phyloP scores from a whole-genome alignment of 1,140 invertebrate genomes.

The Cyclargus thomasi region DNA sequence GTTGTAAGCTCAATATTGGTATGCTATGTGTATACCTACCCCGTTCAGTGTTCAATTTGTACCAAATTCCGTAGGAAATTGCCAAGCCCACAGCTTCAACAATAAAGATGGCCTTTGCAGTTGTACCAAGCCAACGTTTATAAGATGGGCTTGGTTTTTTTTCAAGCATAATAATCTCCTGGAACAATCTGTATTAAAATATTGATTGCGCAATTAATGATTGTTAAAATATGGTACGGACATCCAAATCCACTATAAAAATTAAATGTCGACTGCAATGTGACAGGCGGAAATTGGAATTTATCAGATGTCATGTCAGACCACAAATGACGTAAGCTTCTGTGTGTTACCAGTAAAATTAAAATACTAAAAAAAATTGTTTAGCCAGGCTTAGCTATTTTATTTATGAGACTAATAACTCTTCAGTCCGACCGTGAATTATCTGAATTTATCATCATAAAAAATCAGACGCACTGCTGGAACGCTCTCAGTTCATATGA shows the following conservation, averaged over 20 bases:
- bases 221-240: neutral
- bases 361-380: neutral
- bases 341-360: neutral
- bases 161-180: constrained; percentile 74
- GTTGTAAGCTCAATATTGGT: neutral
- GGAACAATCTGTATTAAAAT: constrained; percentile 12
- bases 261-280: constrained; percentile 8
- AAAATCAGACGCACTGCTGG: no score
- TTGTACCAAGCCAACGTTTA: constrained; percentile 70
- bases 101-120: constrained; percentile 72
- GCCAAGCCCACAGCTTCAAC: constrained; percentile 74
- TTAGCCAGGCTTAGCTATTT: no score
- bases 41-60: constrained; percentile 78
- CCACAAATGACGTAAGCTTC: constrained; percentile 3
- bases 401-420: no score
- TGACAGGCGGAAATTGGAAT: neutral
- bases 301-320: no score
- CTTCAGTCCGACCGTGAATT: no score
- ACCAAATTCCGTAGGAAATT: constrained; percentile 76
- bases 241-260: neutral
- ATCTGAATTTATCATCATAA: no score
- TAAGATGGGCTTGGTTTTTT: constrained; percentile 75
- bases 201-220: neutral
- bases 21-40: constrained; percentile 60
- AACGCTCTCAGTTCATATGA: no score